Evolutionary conservation across 2,113 vertebrate genomes (phyloP).

Genomic region (Callorhinus ursinus): DNA sequence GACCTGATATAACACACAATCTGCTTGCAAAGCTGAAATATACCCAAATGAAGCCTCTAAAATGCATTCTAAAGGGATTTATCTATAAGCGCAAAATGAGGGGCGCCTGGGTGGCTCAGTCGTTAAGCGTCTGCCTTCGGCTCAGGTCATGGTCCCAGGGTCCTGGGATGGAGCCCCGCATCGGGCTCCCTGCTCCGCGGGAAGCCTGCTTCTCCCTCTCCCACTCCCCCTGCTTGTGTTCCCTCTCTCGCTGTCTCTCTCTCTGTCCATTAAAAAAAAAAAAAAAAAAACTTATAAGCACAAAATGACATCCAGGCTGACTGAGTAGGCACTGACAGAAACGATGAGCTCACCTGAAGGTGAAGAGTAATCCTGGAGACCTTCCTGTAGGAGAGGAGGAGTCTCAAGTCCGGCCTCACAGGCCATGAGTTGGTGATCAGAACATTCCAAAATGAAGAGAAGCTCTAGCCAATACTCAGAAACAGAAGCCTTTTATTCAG

Average conservation of each 20-base stretch:
- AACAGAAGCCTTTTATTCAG: not conserved
- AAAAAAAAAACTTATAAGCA: too few relatives aligned
- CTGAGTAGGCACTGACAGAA: accelerated
- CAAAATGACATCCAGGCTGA: not conserved
- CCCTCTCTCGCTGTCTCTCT: too few relatives aligned
- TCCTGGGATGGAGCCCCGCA: too few relatives aligned
- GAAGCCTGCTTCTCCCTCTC: too few relatives aligned
- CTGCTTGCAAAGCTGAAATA: not conserved
- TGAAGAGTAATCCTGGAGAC: not conserved
- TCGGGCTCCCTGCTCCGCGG: too few relatives aligned
- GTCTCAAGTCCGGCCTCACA: not conserved
- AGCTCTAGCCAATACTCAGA: not conserved
- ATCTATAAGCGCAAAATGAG: not conserved
- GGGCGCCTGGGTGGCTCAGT: too few relatives aligned
- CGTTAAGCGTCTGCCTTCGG: too few relatives aligned
- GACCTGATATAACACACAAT: accelerated
- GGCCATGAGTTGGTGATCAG: not conserved
- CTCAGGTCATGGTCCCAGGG: too few relatives aligned
- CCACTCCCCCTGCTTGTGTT: too few relatives aligned
- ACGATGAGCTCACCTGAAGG: accelerated
- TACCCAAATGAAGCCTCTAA: accelerated
- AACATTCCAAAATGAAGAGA: not conserved
- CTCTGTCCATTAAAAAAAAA: too few relatives aligned
- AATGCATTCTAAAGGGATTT: not conserved
- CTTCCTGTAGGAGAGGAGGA: not conserved